These are phyloP conservation scores for Trichopria drosophilae DNA, from an alignment of 2,888 invertebrate genomes.

Conservation along the genomic window DNA sequence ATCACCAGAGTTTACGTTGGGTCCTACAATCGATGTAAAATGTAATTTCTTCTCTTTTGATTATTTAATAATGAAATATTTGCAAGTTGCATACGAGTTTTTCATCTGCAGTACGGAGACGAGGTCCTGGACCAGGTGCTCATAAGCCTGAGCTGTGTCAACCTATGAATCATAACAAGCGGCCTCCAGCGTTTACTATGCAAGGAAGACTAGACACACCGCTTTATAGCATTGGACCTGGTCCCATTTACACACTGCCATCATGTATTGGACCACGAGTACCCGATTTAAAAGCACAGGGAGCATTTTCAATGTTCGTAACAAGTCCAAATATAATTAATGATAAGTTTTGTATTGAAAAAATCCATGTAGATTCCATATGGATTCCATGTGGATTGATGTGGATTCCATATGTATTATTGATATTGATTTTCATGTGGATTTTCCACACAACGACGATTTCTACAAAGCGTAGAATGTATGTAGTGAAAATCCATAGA, in stretches of 20 bases:
- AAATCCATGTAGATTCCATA: no score
- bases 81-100: conserved; percentile 5
- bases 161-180: conserved; percentile 59
- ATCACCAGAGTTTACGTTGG: conserved; percentile 64
- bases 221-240: conserved; percentile 59
- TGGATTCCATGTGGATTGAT: no score
- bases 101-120: no score
- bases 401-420: no score
- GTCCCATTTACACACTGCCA: conserved; percentile 65
- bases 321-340: conserved; percentile 14
- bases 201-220: conserved; percentile 55
- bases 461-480: no score
- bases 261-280: conserved; percentile 61
- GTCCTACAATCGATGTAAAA: conserved; percentile 44
- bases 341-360: background rate
- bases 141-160: conserved; percentile 66
- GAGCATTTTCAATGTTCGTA: conserved; percentile 62
- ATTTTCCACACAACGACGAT: no score
- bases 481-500: no score
- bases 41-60: conserved; percentile 2
- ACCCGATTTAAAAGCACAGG: conserved; percentile 59
- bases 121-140: conserved; percentile 68
- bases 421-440: no score
- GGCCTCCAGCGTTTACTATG: conserved; percentile 66
- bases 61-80: conserved; percentile 4